phyloP scores from a whole-genome alignment of 2,797 vertebrate species.

The Arctocebus calabarensis region DNA sequence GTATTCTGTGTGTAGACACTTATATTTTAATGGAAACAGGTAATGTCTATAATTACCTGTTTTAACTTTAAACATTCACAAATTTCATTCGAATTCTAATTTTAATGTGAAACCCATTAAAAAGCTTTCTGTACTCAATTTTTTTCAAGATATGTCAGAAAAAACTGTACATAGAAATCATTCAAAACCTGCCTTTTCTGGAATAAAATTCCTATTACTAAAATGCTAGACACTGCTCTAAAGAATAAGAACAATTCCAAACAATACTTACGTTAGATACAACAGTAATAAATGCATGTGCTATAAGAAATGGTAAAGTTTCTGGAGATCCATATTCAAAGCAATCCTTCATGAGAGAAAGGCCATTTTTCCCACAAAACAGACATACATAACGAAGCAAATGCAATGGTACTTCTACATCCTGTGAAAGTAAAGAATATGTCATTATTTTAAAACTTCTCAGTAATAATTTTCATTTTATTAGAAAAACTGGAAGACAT shows the following conservation, averaged over 20 bases:
- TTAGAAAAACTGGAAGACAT: background rate
- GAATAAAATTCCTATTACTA: constrained; percentile 34
- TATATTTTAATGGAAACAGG: background rate
- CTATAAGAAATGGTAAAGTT: constrained; percentile 96
- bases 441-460: background rate
- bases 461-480: constrained; percentile 27
- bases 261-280: constrained; percentile 96
- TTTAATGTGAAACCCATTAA: constrained; percentile 7
- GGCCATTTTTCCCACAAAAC: constrained; percentile 98
- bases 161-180: background rate
- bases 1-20: background rate
- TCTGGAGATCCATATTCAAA: constrained; percentile 96
- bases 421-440: constrained; percentile 85
- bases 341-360: constrained; percentile 99
- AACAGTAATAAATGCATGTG: constrained; percentile 99
- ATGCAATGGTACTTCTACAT: constrained; percentile 98
- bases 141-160: background rate
- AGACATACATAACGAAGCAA: constrained; percentile 98
- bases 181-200: background rate
- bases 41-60: background rate
- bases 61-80: constrained; percentile 23
- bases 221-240: background rate
- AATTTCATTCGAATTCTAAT: constrained; percentile 32
- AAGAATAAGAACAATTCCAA: constrained; percentile 47
- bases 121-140: background rate